Conservation (phyloP, 1,140 invertebrate genomes). For the Muscidifurax raptorellus region DNA sequence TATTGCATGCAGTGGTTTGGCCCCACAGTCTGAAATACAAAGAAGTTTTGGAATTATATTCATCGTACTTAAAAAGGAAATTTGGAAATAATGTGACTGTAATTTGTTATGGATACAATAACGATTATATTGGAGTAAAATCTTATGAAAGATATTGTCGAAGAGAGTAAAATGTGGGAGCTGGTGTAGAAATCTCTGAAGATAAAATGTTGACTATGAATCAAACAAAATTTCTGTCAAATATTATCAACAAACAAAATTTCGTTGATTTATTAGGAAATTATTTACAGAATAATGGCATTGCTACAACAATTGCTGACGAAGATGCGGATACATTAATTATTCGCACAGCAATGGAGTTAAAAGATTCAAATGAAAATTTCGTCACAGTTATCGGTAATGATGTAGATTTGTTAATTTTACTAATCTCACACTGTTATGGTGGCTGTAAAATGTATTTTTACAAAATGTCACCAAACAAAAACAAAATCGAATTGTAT, state of each 20-base stretch:
- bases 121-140: conserved; percentile 48
- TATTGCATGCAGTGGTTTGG: conserved; percentile 51
- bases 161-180: neutral
- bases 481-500: conserved; percentile 19
- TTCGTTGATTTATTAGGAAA: conserved; percentile 31
- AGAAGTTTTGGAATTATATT: conserved; percentile 50
- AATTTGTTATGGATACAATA: conserved; percentile 49
- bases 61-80: conserved; percentile 22
- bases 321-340: conserved; percentile 44
- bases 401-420: conserved; percentile 52
- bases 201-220: conserved; percentile 21
- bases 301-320: conserved; percentile 6
- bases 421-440: conserved; percentile 22
- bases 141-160: conserved; percentile 50
- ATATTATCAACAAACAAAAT: conserved; percentile 38
- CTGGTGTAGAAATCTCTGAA: conserved; percentile 39
- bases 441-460: conserved; percentile 26
- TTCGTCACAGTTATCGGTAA: conserved; percentile 38
- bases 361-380: neutral
- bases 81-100: conserved; percentile 36
- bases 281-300: conserved; percentile 7
- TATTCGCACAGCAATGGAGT: conserved; percentile 38
- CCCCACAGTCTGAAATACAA: conserved; percentile 42
- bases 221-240: conserved; percentile 48
- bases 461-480: conserved; percentile 5